These are phyloP conservation scores for Brachionus manjavacas DNA, from an alignment of 1,140 invertebrate genomes.

Conservation along the genomic window DNA sequence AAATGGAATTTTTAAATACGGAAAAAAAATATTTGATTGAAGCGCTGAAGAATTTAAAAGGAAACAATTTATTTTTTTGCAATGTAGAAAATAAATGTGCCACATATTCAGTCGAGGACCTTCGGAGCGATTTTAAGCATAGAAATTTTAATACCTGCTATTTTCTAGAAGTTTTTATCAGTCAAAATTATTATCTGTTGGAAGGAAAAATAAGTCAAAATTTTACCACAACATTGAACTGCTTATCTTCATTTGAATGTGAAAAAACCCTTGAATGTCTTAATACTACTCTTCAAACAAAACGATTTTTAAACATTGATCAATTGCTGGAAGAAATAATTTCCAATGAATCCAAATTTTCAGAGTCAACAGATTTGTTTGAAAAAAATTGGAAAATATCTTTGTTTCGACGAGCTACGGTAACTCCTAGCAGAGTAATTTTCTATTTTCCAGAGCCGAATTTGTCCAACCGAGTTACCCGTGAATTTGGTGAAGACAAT, in stretches of 20 bases:
- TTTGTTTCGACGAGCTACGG: not conserved
- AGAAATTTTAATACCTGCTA: not conserved
- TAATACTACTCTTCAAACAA: not conserved
- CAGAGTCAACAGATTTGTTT: not conserved
- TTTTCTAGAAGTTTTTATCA: constrained; percentile 5
- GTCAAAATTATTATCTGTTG: constrained; percentile 1
- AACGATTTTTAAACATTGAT: not conserved
- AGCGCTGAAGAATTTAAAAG: not conserved
- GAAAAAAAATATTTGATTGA: constrained; percentile 5
- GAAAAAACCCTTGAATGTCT: not conserved
- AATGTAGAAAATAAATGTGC: not conserved
- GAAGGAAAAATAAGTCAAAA: not conserved
- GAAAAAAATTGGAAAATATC: constrained; percentile 3
- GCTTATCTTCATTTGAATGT: not conserved
- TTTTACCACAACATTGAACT: not conserved
- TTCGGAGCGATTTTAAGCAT: not conserved
- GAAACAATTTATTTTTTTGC: not conserved
- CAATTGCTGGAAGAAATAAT: not conserved
- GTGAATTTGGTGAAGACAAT: not conserved
- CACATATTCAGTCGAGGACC: not conserved
- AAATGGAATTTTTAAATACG: not conserved
- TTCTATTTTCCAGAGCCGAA: constrained; percentile 11
- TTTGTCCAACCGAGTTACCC: not conserved
- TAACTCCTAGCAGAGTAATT: not conserved
- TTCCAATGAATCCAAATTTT: not conserved